phyloP scores from a whole-genome alignment of 2,113 vertebrate genomes.

The Myiozetetes cayanensis region DNA sequence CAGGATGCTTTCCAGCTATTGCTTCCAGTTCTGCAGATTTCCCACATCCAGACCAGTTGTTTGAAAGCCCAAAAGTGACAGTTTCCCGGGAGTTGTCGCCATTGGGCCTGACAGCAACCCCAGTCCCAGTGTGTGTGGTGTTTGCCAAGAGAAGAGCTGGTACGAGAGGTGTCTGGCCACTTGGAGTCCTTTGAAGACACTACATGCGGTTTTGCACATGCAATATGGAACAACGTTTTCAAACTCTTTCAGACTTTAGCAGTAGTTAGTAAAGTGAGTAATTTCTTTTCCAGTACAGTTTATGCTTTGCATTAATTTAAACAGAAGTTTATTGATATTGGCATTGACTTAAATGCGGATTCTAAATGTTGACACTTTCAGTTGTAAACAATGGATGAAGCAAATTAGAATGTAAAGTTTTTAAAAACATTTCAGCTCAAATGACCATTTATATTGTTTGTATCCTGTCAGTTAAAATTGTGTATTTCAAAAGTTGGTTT shows the following conservation, averaged over 20 bases:
- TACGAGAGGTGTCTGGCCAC: neutral
- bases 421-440: neutral
- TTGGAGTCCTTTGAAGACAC: neutral
- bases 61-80: slow-evolving; percentile 41
- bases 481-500: neutral
- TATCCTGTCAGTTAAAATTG: neutral
- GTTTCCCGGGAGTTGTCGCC: neutral
- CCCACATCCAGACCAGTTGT: slow-evolving; percentile 81
- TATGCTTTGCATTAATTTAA: slow-evolving; percentile 68
- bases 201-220: slow-evolving; percentile 70
- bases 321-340: neutral
- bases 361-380: neutral
- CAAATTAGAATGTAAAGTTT: neutral
- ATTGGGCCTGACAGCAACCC: neutral
- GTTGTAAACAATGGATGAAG: neutral
- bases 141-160: neutral
- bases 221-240: slow-evolving; percentile 15
- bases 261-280: neutral
- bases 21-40: slow-evolving; percentile 90
- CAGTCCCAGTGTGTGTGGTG: neutral
- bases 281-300: slow-evolving; percentile 13
- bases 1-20: slow-evolving; percentile 93
- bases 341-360: neutral
- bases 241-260: neutral
- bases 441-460: neutral